Base-by-base conservation (phyloP, 2,113 vertebrate species). In the Lethenteron reissneri region DNA sequence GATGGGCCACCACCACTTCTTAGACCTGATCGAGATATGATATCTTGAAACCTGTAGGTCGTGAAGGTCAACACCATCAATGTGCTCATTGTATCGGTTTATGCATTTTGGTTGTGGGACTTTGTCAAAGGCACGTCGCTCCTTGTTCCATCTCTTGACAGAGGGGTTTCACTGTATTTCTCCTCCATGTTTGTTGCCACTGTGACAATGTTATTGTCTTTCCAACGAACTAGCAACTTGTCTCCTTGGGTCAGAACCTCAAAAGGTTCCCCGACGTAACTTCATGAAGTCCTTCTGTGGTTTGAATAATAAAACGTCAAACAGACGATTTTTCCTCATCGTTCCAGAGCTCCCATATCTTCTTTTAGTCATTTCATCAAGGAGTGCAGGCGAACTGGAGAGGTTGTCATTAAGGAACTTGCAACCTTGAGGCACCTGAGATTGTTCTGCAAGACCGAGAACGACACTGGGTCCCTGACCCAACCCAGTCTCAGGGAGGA, bases 401-500 rank as follows among this genome's bases (percentile, higher is more conserved):
- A 71, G 19, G 19, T 56, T 71, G 21, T 71, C 70, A 71, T 17
- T 56, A 15, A n/a, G 15, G 70, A 71, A 56, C 58, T 56, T 71
- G 17, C 70, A 71, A 14, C 70, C 70, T 56, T 21, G 70, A 41
- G 70, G 70, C 10, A 71, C 19, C 11, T 7, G 56, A 71, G 70
- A 12, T 56, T 71, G 70, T 56, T 71, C 70, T 14, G 21, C 70
- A 41, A 71, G 21, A 71, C 70, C 70, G 13, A 71, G 70, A 71
- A 71, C 41, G 56, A 57, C 70, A 71, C 70, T 71, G 70, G 14
- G 13, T 70, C 13, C 70, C 70, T 70, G 70, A 71, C 70, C 70
- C 21, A 71, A 71, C 58, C 70, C 70, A 71, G 21, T 71, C 70
- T 71, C 19, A 57, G 70, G 70, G n/a, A 71, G 70, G 70, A 71